A percentile compares a stretch with the other conserved stretches of the same genome.
Conservation (phyloP, 1,140 invertebrate species). For the Ostrea denselamellosa region DNA sequence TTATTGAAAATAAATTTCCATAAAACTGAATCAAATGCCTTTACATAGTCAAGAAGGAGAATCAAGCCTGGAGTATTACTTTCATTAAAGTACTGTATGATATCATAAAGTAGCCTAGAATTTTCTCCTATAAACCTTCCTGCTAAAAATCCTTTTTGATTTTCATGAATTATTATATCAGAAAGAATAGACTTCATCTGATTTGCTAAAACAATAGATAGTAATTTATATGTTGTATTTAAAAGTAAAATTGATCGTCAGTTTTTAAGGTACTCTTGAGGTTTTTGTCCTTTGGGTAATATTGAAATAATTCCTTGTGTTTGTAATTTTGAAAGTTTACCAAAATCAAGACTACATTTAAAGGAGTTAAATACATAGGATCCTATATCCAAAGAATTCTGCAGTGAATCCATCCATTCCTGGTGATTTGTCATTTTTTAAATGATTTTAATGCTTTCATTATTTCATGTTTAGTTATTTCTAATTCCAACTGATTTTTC, state of each 20-base stretch:
- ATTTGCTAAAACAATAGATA: not conserved
- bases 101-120: conserved; percentile 43
- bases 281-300: conserved; percentile 47
- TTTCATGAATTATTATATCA: not conserved
- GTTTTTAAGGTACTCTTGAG: conserved; percentile 40
- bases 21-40: no score
- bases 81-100: conserved; percentile 2
- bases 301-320: conserved; percentile 49
- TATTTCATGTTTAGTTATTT: conserved; percentile 44
- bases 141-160: conserved; percentile 41
- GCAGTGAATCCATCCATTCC: conserved; percentile 50
- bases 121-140: conserved; percentile 43
- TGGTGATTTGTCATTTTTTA: conserved; percentile 52
- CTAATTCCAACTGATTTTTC: not conserved
- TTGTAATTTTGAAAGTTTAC: conserved; percentile 37
- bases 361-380: conserved; percentile 21
- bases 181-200: conserved; percentile 14
- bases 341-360: conserved; percentile 4
- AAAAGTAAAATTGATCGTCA: conserved; percentile 58
- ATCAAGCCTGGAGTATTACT: conserved; percentile 38
- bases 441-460: conserved; percentile 13
- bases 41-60: conserved; percentile 27
- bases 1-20: no score
- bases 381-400: conserved; percentile 55
- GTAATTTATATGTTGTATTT: conserved; percentile 42